phyloP scores from a whole-genome alignment of 2,113 vertebrate genomes.

The Ammospiza nelsoni region DNA sequence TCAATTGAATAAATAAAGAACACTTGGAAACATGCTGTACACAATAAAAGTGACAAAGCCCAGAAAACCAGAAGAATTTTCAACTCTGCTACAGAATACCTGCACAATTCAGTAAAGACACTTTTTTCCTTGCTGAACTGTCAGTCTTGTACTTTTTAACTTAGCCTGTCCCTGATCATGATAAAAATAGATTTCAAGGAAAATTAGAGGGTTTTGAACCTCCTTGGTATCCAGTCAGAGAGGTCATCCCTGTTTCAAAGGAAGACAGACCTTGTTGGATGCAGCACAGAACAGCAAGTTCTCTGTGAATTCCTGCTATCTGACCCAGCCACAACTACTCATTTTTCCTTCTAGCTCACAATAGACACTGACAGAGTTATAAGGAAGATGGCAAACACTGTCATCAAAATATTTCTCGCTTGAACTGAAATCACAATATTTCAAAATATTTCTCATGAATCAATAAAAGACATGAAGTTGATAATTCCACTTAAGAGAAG shows the following conservation, averaged over 20 bases:
- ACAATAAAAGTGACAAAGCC: neutral
- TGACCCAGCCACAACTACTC: constrained; percentile 7
- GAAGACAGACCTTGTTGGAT: neutral
- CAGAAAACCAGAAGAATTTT: neutral
- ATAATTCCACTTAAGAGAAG: neutral
- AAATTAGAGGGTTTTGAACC: constrained; percentile 38
- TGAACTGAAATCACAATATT: neutral
- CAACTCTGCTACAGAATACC: neutral
- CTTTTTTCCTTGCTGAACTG: neutral
- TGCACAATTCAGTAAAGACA: neutral
- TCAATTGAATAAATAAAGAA: neutral
- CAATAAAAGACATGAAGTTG: neutral
- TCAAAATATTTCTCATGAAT: neutral
- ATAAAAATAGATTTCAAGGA: constrained; percentile 35
- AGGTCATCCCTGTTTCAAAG: neutral
- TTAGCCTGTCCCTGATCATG: neutral
- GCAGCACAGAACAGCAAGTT: neutral
- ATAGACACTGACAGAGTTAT: neutral
- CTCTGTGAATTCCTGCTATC: neutral
- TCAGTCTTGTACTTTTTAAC: neutral
- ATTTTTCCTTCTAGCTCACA: neutral
- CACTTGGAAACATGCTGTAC: neutral
- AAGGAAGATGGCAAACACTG: neutral
- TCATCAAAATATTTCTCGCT: neutral
- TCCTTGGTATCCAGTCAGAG: neutral